A percentile compares a stretch with the other conserved stretches of the same genome.
These are phyloP conservation scores for Thera obeliscata DNA, from an alignment of 2,888 invertebrate genomes.

Conservation along the genomic window DNA sequence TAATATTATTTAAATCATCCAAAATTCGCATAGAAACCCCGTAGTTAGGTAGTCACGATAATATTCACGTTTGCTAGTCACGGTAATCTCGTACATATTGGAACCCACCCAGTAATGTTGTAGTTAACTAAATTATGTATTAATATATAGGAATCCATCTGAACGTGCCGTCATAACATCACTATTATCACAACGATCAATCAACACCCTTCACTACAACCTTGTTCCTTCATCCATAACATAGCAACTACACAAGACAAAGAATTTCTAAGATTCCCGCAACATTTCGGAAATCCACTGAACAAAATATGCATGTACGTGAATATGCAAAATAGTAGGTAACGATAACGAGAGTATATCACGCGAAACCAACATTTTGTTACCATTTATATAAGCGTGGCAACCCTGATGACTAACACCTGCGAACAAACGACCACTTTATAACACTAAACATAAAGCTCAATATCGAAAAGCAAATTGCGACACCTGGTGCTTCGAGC, in stretches of 20 bases:
- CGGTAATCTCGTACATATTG: too few species aligned
- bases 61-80: too few species aligned
- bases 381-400: slow-evolving; percentile 71
- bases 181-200: slow-evolving; percentile 19
- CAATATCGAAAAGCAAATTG: slow-evolving; percentile 38
- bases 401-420: slow-evolving; percentile 26
- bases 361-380: slow-evolving; percentile 81
- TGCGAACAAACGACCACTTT: slow-evolving; percentile 43
- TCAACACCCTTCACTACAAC: slow-evolving; percentile 16
- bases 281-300: slow-evolving; percentile 51
- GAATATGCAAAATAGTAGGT: slow-evolving; percentile 78
- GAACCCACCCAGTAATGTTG: too few species aligned
- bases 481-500: slow-evolving; percentile 40
- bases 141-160: too few species aligned
- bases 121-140: too few species aligned
- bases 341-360: slow-evolving; percentile 73
- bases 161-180: not conserved
- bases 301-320: slow-evolving; percentile 54
- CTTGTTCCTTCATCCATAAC: slow-evolving; percentile 19
- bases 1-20: too few species aligned
- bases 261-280: slow-evolving; percentile 20
- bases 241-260: slow-evolving; percentile 25
- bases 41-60: too few species aligned
- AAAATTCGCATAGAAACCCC: too few species aligned
- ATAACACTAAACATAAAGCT: slow-evolving; percentile 42